phyloP scores from a whole-genome alignment of 2,888 invertebrate genomes.

The Epirrhoe tristata region DNA sequence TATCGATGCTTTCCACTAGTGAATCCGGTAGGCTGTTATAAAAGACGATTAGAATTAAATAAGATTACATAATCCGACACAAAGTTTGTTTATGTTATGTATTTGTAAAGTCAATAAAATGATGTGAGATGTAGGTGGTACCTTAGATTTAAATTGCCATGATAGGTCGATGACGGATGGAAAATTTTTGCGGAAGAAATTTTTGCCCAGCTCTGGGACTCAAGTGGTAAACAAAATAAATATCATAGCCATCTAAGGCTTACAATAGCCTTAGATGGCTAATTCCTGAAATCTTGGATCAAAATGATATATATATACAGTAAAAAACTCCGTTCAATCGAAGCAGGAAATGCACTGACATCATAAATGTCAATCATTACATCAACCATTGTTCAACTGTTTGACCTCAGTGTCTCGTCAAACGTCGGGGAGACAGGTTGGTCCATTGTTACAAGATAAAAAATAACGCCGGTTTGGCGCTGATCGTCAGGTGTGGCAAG shows the following conservation, averaged over 20 bases:
- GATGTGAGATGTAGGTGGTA: background rate
- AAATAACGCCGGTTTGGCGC: slow-evolving; percentile 36
- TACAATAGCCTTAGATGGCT: no score
- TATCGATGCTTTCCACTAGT: slow-evolving; percentile 45
- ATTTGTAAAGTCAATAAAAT: background rate
- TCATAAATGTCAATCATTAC: slow-evolving; percentile 58
- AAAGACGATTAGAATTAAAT: slow-evolving; percentile 22
- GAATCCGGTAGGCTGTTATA: slow-evolving; percentile 35
- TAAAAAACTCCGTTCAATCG: background rate
- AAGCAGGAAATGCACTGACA: slow-evolving; percentile 45
- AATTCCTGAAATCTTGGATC: background rate
- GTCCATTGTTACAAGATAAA: slow-evolving; percentile 37
- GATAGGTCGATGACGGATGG: no score
- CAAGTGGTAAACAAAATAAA: no score
- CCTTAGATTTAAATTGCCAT: background rate
- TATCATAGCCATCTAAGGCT: no score
- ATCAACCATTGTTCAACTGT: slow-evolving; percentile 53
- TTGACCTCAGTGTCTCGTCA: slow-evolving; percentile 54
- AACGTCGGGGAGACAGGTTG: slow-evolving; percentile 38
- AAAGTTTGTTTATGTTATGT: background rate
- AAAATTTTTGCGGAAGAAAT: no score
- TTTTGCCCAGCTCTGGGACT: no score
- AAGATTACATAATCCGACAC: slow-evolving; percentile 22
- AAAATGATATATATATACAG: background rate
- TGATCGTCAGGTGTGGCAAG: slow-evolving; percentile 22